A percentile compares a stretch with the other conserved stretches of the same genome.
These are phyloP conservation scores for Hypomecis punctinalis DNA, from an alignment of 2,888 invertebrate genomes.

Conservation along the genomic window DNA sequence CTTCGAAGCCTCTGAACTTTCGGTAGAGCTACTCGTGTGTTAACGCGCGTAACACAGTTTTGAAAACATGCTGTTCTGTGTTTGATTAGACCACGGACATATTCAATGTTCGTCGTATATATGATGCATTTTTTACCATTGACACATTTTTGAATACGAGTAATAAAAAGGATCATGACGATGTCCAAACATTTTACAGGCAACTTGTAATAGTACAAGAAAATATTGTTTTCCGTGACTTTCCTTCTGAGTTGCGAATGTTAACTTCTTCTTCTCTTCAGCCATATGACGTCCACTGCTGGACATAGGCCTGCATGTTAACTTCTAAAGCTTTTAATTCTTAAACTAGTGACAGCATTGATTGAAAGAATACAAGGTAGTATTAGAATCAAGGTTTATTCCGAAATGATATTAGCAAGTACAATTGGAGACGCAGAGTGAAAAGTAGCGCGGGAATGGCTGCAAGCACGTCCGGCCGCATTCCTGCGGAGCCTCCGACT, in stretches of 20 bases:
- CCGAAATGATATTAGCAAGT: constrained; percentile 15
- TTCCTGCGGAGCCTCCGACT: constrained; percentile 79
- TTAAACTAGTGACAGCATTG: neutral
- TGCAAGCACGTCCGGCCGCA: constrained; percentile 67
- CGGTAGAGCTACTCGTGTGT: constrained; percentile 12
- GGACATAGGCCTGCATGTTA: too few relatives aligned
- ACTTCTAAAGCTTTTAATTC: neutral
- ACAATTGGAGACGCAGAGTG: constrained; percentile 9
- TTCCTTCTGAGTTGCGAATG: too few relatives aligned
- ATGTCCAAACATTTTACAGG: too few relatives aligned
- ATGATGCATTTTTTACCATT: too few relatives aligned
- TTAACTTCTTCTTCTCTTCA: too few relatives aligned
- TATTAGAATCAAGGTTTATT: neutral
- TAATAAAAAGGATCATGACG: too few relatives aligned
- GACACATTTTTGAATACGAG: too few relatives aligned
- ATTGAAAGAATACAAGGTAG: neutral
- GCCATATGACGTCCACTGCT: too few relatives aligned
- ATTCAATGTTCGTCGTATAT: too few relatives aligned
- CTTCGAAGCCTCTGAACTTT: constrained; percentile 71
- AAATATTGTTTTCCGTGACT: too few relatives aligned
- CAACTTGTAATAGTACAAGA: too few relatives aligned
- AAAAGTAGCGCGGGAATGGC: constrained; percentile 40
- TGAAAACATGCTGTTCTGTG: neutral
- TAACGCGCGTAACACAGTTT: constrained; percentile 8
- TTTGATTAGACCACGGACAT: too few relatives aligned